Conservation (phyloP, 2,113 vertebrate species). For the Sinocyclocheilus anophthalmus region DNA sequence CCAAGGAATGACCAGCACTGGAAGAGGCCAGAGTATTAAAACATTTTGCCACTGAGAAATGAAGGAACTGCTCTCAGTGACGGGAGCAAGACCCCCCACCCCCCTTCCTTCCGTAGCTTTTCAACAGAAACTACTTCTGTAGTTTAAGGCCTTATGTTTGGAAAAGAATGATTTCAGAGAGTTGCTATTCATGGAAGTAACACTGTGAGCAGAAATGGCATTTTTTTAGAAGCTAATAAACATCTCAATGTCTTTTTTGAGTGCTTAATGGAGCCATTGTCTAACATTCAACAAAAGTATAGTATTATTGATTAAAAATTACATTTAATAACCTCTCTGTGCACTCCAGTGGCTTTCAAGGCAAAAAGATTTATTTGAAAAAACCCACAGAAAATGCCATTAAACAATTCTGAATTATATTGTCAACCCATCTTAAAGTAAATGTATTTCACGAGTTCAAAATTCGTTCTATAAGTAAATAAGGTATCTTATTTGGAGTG, state of each 20-base stretch:
- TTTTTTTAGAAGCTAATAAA: neutral
- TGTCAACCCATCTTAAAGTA: neutral
- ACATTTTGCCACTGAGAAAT: constrained; percentile 42
- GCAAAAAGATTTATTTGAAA: neutral
- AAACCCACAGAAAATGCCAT: neutral
- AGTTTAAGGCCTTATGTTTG: constrained; percentile 12
- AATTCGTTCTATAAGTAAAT: too few species aligned
- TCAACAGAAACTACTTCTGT: constrained; percentile 23
- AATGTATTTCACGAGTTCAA: neutral
- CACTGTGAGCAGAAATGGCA: neutral
- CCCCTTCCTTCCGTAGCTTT: constrained; percentile 23
- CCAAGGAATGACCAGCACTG: constrained; percentile 30
- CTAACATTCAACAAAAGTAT: neutral
- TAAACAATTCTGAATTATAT: neutral
- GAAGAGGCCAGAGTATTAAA: constrained; percentile 34
- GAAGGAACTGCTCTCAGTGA: constrained; percentile 28
- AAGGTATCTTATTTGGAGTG: too few species aligned
- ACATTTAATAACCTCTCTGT: neutral
- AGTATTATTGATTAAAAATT: neutral
- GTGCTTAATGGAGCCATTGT: neutral
- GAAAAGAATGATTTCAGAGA: neutral
- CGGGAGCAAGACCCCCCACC: neutral
- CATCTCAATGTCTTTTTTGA: neutral
- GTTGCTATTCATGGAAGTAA: neutral
- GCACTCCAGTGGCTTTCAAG: neutral